Base-by-base conservation (phyloP, 2,888 invertebrate genomes). In the Pristionchus fissidentatus region DNA sequence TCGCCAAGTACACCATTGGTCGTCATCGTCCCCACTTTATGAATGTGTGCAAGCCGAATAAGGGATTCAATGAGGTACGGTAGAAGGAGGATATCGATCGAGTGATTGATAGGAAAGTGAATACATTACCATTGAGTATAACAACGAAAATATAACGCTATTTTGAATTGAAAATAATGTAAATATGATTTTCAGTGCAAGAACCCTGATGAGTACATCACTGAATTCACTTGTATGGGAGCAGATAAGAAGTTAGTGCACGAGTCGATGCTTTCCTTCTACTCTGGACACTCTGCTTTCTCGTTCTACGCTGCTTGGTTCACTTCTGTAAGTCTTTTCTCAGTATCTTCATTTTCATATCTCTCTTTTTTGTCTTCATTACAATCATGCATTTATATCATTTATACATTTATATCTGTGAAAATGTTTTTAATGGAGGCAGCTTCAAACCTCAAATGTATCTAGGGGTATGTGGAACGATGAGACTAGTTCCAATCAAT, bases 1-100 rank as follows among this genome's bases (percentile, higher is more conserved):
- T 97, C 87, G 96, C 96, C 87, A 98, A 98, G 93, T 97, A 97
- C 93, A 95, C 96, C 15, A 95, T 98, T 87, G 98, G 98, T 57
- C 95, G 97, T 83, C 93, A 98, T 88, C 94, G 98, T 88, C 98
- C 98, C 46, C 97, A 99, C 93, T 99, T 98, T 94, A 95, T 97
- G 92, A 95, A 94, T 88, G 95, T 97, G 0, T 99, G 98, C 92
- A 93, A 94, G 83, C 98, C 98, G 49, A 84, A 86, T 73, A 81
- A 85, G 7, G 90, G 91, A 22, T 90, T 89, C 79, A 29, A 19
- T n/a, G 29, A 66, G 82, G 82, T 66, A 35, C 29, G 81, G 29
- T 80, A 15, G 43, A n/a, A 29, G 35, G 41, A 26, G n/a, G n/a
- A n/a, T n/a, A n/a, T n/a, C n/a, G n/a, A 22, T 70, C 70, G 41